Base-by-base conservation (phyloP, 2,888 invertebrate species). In the Cosmia pyralina region DNA sequence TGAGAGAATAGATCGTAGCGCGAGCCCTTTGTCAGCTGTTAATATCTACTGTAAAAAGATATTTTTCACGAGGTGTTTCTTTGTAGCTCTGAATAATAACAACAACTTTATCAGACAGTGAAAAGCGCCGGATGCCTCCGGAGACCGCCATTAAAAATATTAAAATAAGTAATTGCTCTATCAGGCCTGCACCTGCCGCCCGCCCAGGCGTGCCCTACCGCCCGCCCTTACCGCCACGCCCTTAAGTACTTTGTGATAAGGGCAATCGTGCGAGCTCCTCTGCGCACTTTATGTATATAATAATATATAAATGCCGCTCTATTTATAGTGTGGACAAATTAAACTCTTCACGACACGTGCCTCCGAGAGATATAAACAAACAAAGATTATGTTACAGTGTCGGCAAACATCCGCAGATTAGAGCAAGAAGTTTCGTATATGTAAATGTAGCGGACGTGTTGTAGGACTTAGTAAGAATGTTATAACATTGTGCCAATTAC, bases 81-180 rank as follows among this genome's bases (percentile, higher is more conserved):
- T 88, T 88, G 88, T 85, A 87, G 82, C 87, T 85, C 82, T 90
- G 88, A 92, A 90, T 90, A 89, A 92, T 90, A 89, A 90, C 83
- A 88, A 82, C 85, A 87, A 88, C 89, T 90, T 90, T 89, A 88
- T 91, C 87, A 89, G 88, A 87, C 87, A 89, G 87, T 88, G 90
- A 91, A 90, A 91, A 88, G 88, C 87, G 88, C 85, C 85, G 87
- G 87, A 82, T 88, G 87, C 86, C 87, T 87, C 85, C 83, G 85
- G 89, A 89, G 92, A 90, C 88, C 82, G 90, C 91, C 90, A 93
- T 94, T 94, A 93, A 94, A 94, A 93, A 94, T 94, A 93, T 94
- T 93, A 94, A 93, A 94, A 93, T 94, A 94, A 93, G 94, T 94
- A 93, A 95, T 95, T 94, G 93, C 91, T 93, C 91, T 92, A 94